These are phyloP conservation scores for Amazona ochrocephala DNA, from an alignment of 2,797 vertebrate species.

Conservation along the genomic window DNA sequence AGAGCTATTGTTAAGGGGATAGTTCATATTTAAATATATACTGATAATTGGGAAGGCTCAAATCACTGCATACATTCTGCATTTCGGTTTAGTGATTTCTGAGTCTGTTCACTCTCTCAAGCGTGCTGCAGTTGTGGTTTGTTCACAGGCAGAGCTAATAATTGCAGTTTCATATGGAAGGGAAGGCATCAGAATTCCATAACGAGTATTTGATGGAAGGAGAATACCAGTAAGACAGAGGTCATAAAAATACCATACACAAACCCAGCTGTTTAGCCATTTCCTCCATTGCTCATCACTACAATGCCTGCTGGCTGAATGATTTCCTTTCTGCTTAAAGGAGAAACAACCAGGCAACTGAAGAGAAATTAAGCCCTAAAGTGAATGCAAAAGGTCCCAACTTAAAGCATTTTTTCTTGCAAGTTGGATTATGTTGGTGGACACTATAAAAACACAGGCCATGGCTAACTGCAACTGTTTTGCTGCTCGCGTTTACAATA, in stretches of 20 bases:
- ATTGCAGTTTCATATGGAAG: conserved; percentile 6
- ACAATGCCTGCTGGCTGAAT: not conserved
- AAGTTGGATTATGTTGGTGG: not conserved
- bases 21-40: not conserved
- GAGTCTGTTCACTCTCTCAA: not conserved
- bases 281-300: conserved; percentile 32
- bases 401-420: not conserved
- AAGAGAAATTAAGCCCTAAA: not conserved
- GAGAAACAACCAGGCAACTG: not conserved
- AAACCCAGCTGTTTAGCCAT: conserved; percentile 30
- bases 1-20: not conserved
- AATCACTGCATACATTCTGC: not conserved
- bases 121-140: not conserved
- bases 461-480: not conserved
- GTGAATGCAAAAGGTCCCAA: not conserved
- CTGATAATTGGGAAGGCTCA: not conserved
- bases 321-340: not conserved
- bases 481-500: not conserved
- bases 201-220: not conserved
- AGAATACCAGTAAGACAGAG: conserved; percentile 20
- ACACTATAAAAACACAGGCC: not conserved
- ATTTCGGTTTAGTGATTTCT: not conserved
- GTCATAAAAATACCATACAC: conserved; percentile 35
- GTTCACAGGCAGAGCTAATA: not conserved
- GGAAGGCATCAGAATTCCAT: not conserved